These are phyloP conservation scores for Heteronetta atricapilla DNA, from an alignment of 2,113 vertebrate species.

Conservation along the genomic window DNA sequence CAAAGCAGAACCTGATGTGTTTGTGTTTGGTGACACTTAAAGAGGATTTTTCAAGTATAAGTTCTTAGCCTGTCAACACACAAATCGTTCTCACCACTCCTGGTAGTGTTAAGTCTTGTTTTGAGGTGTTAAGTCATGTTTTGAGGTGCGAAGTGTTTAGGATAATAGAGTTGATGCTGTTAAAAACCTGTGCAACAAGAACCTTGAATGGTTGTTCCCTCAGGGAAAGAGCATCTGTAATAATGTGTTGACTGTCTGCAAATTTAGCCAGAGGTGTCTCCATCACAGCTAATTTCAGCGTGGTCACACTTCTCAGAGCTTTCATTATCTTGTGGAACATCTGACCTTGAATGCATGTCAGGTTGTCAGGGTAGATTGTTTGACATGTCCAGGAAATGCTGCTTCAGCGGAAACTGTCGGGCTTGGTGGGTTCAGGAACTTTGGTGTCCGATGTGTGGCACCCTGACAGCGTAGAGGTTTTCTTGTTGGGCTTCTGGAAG, in stretches of 20 bases:
- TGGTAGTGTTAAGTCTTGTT: not conserved
- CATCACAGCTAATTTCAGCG: not conserved
- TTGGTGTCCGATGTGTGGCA: not conserved
- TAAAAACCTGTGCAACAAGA: not conserved
- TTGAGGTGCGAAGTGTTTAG: not conserved
- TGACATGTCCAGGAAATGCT: not conserved
- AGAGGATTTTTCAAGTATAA: not conserved
- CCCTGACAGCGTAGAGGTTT: not conserved
- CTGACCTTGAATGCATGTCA: not conserved
- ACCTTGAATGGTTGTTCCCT: not conserved
- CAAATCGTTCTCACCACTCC: not conserved
- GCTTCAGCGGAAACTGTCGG: not conserved
- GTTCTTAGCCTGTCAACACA: not conserved
- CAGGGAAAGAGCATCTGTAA: not conserved
- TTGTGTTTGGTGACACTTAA: not conserved
- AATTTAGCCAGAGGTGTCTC: not conserved
- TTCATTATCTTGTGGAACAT: not conserved
- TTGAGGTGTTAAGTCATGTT: not conserved
- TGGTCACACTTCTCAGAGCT: not conserved
- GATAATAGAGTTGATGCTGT: not conserved
- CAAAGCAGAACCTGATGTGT: not conserved
- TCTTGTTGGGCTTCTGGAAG: not conserved
- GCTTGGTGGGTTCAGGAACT: not conserved
- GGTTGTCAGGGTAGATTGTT: not conserved
- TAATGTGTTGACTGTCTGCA: not conserved